phyloP scores from a whole-genome alignment of 1,140 invertebrate species.

The Drosophila grimshawi region DNA sequence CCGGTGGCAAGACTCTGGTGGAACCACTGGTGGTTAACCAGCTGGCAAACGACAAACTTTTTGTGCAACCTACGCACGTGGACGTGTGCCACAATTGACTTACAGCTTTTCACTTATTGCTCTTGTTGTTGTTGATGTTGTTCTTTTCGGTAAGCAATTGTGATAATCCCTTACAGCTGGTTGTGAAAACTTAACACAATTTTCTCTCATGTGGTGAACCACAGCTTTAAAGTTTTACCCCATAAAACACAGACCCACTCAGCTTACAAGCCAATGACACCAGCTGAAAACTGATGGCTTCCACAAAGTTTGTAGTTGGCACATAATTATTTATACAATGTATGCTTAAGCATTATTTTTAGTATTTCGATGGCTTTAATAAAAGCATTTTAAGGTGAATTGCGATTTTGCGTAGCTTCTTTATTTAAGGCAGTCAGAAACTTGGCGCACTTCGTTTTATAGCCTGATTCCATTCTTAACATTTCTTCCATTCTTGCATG shows the following conservation, averaged over 20 bases:
- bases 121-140: slow-evolving; percentile 15
- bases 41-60: slow-evolving; percentile 33
- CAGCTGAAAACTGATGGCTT: slow-evolving; percentile 2
- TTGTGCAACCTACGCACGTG: slow-evolving; percentile 46
- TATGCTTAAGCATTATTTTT: no score
- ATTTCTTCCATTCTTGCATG: no score
- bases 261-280: slow-evolving; percentile 2
- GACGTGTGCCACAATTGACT: slow-evolving; percentile 63
- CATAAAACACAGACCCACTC: background rate
- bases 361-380: no score
- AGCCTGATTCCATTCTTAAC: no score
- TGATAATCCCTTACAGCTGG: slow-evolving; percentile 56
- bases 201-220: slow-evolving; percentile 34
- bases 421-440: no score
- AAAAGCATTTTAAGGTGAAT: no score
- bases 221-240: slow-evolving; percentile 17
- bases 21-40: slow-evolving; percentile 12
- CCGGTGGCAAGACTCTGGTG: slow-evolving; percentile 9
- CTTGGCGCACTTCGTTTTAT: no score
- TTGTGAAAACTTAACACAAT: slow-evolving; percentile 29
- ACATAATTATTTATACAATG: no score
- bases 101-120: slow-evolving; percentile 60
- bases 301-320: no score
- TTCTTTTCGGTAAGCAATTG: slow-evolving; percentile 47
- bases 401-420: no score